Evolutionary conservation across 2,797 vertebrate species (phyloP), one percentile per base, ranked within the genome.

Genomic region (Neopelma chrysocephalum): DNA sequence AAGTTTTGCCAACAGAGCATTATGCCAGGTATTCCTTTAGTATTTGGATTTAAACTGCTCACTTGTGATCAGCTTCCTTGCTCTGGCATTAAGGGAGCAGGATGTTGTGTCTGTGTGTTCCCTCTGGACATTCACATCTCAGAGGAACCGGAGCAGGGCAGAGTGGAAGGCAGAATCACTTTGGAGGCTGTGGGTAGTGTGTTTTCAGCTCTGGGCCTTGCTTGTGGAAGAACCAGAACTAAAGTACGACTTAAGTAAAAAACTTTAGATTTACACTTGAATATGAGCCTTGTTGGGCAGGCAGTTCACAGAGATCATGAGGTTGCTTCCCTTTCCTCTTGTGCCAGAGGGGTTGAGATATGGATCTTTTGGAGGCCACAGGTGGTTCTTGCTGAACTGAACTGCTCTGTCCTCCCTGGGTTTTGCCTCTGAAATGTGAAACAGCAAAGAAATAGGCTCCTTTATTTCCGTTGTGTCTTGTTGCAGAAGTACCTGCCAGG

Each of bases 41-140:
- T 75, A 3, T 90, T 92, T 92, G 53, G 31, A 50, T 93, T 85
- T 71, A 69, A 77, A 64, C 47, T 71, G 53, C n/a, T 75, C 75
- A 53, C 54, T 81, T 0, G 0, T 29, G 75, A 89, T 71, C 31
- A 72, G 32, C 34, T 57, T 80, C 34, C 58, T 68, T 65, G 53
- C 50, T 85, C 69, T 54, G 61, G 25, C 3, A 0, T 38, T 72
- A 54, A 42, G 76, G 79, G 61, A 86, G 8, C 2, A 3, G 32
- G 26, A 6, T 87, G 32, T 43, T 83, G 8, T 32, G 29, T 64
- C 36, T 56, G 0, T 51, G 64, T 62, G 6, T 56, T 89, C 40
- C 62, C 32, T 5, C 6, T 40, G 32, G 78, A 27, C 23, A 1
- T 20, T 81, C 19, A 29, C 12, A 12, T 84, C 70, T 85, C n/a